phyloP scores from a whole-genome alignment of 2,797 vertebrate species.

The Myioborus melanocephalus region DNA sequence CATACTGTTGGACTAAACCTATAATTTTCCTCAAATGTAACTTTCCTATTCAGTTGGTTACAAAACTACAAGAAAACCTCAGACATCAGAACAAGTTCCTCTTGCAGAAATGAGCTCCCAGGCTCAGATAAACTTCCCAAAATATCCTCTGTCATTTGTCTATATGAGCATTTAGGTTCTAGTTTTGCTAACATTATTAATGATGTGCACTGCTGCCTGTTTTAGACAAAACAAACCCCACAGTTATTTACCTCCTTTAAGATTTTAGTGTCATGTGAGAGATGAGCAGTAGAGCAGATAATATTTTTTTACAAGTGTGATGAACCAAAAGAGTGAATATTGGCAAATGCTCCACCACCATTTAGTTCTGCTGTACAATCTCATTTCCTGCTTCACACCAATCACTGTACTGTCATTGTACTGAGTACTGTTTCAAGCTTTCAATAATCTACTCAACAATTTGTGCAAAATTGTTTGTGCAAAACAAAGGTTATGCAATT shows the following conservation, averaged over 20 bases:
- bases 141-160: not conserved
- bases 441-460: not conserved
- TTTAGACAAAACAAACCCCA: not conserved
- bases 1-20: not conserved
- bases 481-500: not conserved
- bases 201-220: not conserved
- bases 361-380: not conserved
- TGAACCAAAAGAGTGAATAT: not conserved
- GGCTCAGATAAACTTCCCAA: not conserved
- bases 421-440: not conserved
- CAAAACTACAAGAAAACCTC: not conserved
- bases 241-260: not conserved
- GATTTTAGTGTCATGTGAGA: not conserved
- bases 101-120: not conserved
- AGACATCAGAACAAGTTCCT: not conserved
- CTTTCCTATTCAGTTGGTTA: not conserved
- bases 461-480: not conserved
- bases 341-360: not conserved
- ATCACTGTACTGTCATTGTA: not conserved
- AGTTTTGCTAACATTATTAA: not conserved
- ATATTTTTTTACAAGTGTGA: slow-evolving; percentile 4
- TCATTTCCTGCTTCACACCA: slow-evolving; percentile 16
- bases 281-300: not conserved
- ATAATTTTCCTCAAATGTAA: not conserved
- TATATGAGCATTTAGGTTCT: not conserved